Percentiles rank a stretch among this genome's conserved stretches.
Conservation (phyloP, 1,140 invertebrate genomes). For the Anastrepha obliqua region DNA sequence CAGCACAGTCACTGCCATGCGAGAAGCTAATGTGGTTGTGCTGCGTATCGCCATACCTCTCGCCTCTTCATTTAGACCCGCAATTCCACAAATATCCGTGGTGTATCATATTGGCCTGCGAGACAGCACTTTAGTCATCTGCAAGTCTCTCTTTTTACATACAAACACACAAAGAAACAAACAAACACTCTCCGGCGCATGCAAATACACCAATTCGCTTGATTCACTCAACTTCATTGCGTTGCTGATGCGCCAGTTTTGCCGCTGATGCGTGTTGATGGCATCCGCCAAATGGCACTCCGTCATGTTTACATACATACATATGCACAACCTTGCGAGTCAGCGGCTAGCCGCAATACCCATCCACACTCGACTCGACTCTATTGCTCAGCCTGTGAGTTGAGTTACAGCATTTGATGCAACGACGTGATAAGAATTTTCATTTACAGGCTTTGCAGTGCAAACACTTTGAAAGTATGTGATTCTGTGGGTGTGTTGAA, state of each 20-base stretch:
- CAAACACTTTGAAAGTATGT: neutral
- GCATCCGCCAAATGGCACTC: conserved; percentile 29
- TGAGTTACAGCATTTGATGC: neutral
- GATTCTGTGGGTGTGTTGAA: neutral
- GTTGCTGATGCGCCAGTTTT: conserved; percentile 34
- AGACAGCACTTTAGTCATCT: neutral
- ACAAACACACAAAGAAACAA: neutral
- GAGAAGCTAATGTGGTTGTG: neutral
- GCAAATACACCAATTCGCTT: neutral
- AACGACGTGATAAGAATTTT: conserved; percentile 19
- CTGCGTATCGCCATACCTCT: neutral
- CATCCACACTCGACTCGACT: neutral
- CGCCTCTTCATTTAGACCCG: neutral
- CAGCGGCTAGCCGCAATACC: neutral
- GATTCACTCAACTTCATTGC: conserved; percentile 8
- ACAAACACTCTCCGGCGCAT: neutral
- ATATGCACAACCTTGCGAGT: neutral
- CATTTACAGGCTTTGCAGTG: neutral
- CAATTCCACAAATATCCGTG: neutral
- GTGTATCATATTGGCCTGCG: neutral
- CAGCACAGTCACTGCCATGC: neutral
- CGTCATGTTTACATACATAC: conserved; percentile 9
- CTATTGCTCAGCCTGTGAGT: neutral
- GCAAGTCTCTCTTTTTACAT: neutral
- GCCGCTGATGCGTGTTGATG: conserved; percentile 44